Evolutionary conservation across 1,140 invertebrate species (phyloP).

Genomic region (Varroa destructor): DNA sequence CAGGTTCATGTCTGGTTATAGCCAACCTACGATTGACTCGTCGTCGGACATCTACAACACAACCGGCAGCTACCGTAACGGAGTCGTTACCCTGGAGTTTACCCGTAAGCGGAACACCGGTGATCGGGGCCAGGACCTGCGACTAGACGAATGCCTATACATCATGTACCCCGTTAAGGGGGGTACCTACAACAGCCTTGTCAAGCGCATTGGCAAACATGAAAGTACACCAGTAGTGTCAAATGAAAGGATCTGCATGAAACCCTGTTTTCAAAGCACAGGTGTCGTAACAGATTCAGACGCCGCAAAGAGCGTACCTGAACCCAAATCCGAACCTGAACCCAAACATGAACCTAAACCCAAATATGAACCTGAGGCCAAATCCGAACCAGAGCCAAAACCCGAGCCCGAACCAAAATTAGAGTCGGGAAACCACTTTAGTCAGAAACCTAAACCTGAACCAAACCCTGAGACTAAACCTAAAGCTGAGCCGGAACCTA

Average conservation of each 20-base stretch:
- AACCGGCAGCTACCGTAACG: slow-evolving; percentile 35
- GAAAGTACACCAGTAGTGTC: slow-evolving; percentile 37
- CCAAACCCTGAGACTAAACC: slow-evolving; percentile 31
- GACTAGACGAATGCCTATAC: slow-evolving; percentile 38
- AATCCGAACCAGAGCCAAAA: slow-evolving; percentile 31
- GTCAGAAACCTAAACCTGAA: slow-evolving; percentile 31
- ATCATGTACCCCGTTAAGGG: slow-evolving; percentile 40
- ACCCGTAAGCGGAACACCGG: slow-evolving; percentile 38
- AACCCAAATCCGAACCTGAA: slow-evolving; percentile 10
- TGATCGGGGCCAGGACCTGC: slow-evolving; percentile 37
- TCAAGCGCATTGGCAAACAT: slow-evolving; percentile 36
- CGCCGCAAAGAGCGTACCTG: slow-evolving; percentile 9
- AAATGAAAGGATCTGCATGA: slow-evolving; percentile 36
- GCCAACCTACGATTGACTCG: slow-evolving; percentile 29
- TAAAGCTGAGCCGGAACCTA: slow-evolving; percentile 30
- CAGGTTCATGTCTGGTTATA: slow-evolving; percentile 28
- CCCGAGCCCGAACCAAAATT: slow-evolving; percentile 31
- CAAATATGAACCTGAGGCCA: slow-evolving; percentile 30
- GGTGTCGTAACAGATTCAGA: neutral
- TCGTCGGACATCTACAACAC: slow-evolving; percentile 28
- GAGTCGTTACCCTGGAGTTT: slow-evolving; percentile 39
- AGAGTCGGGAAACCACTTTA: slow-evolving; percentile 27
- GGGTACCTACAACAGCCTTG: slow-evolving; percentile 33
- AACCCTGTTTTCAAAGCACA: neutral
- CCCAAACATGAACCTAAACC: neutral